These are phyloP conservation scores for Piaya cayana DNA, from an alignment of 2,113 vertebrate species.

Conservation along the genomic window DNA sequence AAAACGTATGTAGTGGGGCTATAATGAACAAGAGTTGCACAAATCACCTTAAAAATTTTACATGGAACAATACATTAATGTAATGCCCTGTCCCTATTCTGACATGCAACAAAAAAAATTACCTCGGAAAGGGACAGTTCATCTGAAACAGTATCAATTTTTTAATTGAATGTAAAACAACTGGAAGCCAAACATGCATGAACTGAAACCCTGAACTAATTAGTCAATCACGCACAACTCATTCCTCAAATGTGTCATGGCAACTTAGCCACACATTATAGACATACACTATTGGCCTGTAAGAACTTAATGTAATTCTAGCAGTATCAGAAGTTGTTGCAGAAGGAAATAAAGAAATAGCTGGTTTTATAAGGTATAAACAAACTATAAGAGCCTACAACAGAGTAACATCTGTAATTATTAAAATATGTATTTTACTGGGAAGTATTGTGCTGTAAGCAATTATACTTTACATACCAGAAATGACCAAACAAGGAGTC, in stretches of 20 bases:
- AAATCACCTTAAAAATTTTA: not conserved
- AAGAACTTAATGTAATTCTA: not conserved
- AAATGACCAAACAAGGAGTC: not conserved
- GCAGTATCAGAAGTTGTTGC: not conserved
- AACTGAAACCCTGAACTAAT: not conserved
- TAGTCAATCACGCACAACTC: not conserved
- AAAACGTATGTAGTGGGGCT: conserved; percentile 91
- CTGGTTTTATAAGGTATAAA: not conserved
- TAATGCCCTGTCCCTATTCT: not conserved
- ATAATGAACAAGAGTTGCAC: conserved; percentile 51
- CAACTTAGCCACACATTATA: not conserved
- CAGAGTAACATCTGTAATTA: not conserved
- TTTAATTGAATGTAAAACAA: not conserved
- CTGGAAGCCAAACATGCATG: not conserved
- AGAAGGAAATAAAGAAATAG: not conserved
- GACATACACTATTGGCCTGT: not conserved
- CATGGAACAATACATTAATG: not conserved
- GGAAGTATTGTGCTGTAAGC: not conserved
- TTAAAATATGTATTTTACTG: not conserved
- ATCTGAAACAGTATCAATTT: not conserved
- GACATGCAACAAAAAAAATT: not conserved
- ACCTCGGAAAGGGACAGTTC: not conserved
- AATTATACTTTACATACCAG: not conserved
- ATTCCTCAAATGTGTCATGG: not conserved
- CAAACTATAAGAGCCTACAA: not conserved